A percentile compares a stretch with the other conserved stretches of the same genome.
Conservation (phyloP, 2,888 invertebrate genomes). For the Marasmarcha lunaedactyla region DNA sequence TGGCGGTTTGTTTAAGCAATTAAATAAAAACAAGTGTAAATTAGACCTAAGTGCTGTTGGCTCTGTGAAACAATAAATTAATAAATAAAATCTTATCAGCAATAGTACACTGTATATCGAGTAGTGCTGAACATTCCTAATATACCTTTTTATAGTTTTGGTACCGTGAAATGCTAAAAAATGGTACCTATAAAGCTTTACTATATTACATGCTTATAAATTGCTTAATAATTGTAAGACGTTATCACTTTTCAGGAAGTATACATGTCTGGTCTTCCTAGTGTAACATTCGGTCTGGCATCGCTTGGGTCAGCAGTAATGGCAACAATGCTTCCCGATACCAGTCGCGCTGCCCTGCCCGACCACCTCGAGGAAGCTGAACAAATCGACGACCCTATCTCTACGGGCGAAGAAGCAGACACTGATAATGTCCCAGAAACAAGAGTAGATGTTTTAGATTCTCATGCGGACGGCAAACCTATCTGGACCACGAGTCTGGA, state of each 20-base stretch:
- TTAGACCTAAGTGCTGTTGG: no score
- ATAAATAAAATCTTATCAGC: no score
- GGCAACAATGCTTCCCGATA: conserved; percentile 46
- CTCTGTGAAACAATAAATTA: no score
- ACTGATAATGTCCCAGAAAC: conserved; percentile 19
- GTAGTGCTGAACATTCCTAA: no score
- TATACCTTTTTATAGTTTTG: no score
- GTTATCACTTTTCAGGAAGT: conserved; percentile 28
- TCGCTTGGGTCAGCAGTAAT: conserved; percentile 42
- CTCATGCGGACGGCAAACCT: conserved; percentile 1
- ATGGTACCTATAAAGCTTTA: no score
- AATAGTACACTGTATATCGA: no score
- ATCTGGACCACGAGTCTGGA: not conserved
- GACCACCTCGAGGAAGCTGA: conserved; percentile 43
- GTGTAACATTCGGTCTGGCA: conserved; percentile 40
- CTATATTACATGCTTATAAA: no score
- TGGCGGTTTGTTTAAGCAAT: no score
- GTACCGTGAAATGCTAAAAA: no score
- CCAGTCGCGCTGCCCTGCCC: conserved; percentile 37
- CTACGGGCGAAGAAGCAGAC: conserved; percentile 24
- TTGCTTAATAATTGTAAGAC: no score
- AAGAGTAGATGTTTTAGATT: conserved; percentile 4
- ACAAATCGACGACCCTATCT: conserved; percentile 22
- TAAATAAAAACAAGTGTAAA: no score
- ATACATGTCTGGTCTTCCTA: conserved; percentile 45